These are phyloP conservation scores for Listronotus bonariensis DNA, from an alignment of 1,140 invertebrate species.

Conservation along the genomic window DNA sequence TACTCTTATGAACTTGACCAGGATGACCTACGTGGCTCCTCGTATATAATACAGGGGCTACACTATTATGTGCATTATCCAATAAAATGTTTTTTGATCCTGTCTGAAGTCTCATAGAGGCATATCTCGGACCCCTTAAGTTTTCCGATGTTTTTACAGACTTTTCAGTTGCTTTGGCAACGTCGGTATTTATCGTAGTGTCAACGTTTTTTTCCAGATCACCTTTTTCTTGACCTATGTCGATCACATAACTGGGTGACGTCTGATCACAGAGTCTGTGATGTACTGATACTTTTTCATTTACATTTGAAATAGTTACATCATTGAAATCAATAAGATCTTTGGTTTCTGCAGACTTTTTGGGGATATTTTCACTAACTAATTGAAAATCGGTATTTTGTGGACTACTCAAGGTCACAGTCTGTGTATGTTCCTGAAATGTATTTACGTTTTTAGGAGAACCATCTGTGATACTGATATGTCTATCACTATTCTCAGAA, in stretches of 20 bases:
- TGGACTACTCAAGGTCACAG: neutral
- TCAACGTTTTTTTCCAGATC: constrained; percentile 33
- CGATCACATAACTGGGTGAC: constrained; percentile 22
- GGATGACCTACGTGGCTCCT: constrained; percentile 39
- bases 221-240: constrained; percentile 48
- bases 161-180: neutral
- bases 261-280: constrained; percentile 62
- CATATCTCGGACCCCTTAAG: constrained; percentile 56
- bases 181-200: neutral
- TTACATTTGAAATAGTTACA: neutral
- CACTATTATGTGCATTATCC: constrained; percentile 72
- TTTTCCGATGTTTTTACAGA: constrained; percentile 1
- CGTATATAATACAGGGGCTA: constrained; percentile 70
- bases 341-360: neutral
- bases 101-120: constrained; percentile 71
- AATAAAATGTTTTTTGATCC: constrained; percentile 78
- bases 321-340: constrained; percentile 30
- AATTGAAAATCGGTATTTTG: neutral
- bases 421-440: constrained; percentile 2
- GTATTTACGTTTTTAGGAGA: constrained; percentile 7
- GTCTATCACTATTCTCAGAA: neutral
- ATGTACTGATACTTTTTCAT: constrained; percentile 48
- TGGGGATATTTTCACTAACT: neutral
- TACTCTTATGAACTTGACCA: constrained; percentile 2
- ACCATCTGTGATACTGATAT: constrained; percentile 1